Evolutionary conservation across 1,140 invertebrate genomes (phyloP), one percentile per base, ranked within the genome.

Genomic region (Hylaeus anthracinus): DNA sequence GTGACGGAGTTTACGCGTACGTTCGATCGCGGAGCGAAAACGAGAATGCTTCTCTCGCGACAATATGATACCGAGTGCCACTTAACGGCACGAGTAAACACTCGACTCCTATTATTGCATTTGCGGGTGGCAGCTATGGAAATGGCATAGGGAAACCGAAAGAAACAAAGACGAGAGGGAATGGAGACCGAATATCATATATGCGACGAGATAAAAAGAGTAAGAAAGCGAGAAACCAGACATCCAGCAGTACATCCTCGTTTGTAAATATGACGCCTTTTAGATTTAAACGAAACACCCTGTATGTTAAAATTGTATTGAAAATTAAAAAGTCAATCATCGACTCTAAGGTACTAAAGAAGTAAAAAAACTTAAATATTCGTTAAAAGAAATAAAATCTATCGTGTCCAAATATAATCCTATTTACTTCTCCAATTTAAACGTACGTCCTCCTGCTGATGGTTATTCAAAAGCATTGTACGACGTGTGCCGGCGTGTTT

Each of bases 41-140:
- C 83, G 79, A 86, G 79, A 58, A 82, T 72, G 73, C 84, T 79
- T 82, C 75, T 72, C 81, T 79, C 72, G 79, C 82, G 86, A 90
- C 88, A 91, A 90, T 91, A 91, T 88, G 87, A 89, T 88, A 86
- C 87, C 86, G 85, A 87, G 88, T 84, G 84, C 83, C 89, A 89
- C 89, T 90, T 88, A 84, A 86, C 87, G 76, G 85, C 75, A 80
- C 84, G 87, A 83, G 86, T 84, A 90, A 91, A 91, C 88, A 90
- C 90, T 90, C 84, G 86, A 89, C 86, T 80, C 85, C 88, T 91
- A 90, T 91, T 90, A 91, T 90, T 91, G 89, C 88, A 88, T 91
- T 84, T 83, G 82, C 79, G 66, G 86, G 72, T 56, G 60, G 69
- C 71, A 67, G 82, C 79, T 51, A 60, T 6, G 75, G 70, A 71